phyloP scores from a whole-genome alignment of 1,140 invertebrate genomes.

The Calliphora vicina region DNA sequence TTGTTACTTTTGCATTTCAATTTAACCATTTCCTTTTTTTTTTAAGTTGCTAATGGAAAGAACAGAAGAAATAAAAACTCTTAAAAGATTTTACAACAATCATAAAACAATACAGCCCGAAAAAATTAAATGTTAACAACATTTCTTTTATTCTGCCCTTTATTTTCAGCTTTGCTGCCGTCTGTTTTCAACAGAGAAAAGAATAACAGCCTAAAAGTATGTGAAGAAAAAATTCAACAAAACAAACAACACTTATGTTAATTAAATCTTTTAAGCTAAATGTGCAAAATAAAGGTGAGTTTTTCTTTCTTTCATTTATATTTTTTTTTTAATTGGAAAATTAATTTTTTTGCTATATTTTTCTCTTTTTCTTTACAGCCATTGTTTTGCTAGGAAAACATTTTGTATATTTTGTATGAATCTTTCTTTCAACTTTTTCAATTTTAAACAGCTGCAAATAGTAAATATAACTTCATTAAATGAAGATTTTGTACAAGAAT shows the following conservation, averaged over 20 bases:
- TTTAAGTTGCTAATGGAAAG: no score
- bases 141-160: background rate
- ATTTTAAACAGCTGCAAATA: background rate
- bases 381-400: background rate
- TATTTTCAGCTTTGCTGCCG: no score
- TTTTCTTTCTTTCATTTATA: background rate
- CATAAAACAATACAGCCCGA: background rate
- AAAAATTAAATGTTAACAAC: background rate
- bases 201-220: background rate
- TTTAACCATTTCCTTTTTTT: no score
- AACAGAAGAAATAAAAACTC: no score
- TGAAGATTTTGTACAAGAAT: background rate
- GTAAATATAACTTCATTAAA: background rate
- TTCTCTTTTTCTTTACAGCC: background rate
- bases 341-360: background rate
- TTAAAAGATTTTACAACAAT: no score
- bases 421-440: background rate
- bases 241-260: slow-evolving; percentile 25
- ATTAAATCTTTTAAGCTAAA: slow-evolving; percentile 34
- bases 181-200: no score
- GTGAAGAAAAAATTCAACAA: background rate
- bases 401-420: background rate
- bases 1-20: no score
- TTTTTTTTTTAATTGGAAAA: background rate
- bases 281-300: slow-evolving; percentile 17